Base-by-base conservation (phyloP, 2,888 invertebrate species). In the Tupiocoris notatus region DNA sequence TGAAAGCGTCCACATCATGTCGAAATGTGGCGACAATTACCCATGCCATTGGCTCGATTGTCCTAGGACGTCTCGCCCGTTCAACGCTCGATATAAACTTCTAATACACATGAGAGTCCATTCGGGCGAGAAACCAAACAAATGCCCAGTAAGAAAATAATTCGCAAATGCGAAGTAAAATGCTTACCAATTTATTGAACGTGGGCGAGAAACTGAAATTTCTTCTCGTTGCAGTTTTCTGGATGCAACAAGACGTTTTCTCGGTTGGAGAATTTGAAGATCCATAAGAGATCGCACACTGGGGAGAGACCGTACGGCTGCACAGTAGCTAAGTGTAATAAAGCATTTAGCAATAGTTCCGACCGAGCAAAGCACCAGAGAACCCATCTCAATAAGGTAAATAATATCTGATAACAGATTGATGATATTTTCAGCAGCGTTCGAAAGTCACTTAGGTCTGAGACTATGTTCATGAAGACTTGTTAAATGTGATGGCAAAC, bases 301-400 rank as follows among this genome's bases (percentile, higher is more conserved):
- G 98, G 98, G 0, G 98, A 98, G 84, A 88, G 97, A 61, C 98
- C 98, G 0, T 98, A 98, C 83, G 89, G 93, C 77, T 99, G 98
- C 82, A 96, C 96, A 80, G 95, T 94, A 80, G 89, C 92, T 0
- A 93, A 93, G 73, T 99, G 98, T 84, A 86, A 91, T 64, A 98
- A 99, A 84, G 96, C 98, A 0, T 99, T 99, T 86, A 97, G 96
- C 82, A 99, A 99, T 85, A 98, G 98, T 79, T 98, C 97, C 0
- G 99, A 99, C 84, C 87, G 98, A 70, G 98, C 98, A 6, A 99
- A 99, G 85, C 99, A 99, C 86, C 98, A 98, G 86, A 87, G 98
- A 81, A 99, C 98, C 0, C 99, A 99, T 85, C 96, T 96, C 81
- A 97, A 98, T 85, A 95, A 96, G 84, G 98, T 98, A 87, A 62